Evolutionary conservation across 2,113 vertebrate species (phyloP), one percentile per base, ranked within the genome.

Genomic region (Himantopus leucocephalus): DNA sequence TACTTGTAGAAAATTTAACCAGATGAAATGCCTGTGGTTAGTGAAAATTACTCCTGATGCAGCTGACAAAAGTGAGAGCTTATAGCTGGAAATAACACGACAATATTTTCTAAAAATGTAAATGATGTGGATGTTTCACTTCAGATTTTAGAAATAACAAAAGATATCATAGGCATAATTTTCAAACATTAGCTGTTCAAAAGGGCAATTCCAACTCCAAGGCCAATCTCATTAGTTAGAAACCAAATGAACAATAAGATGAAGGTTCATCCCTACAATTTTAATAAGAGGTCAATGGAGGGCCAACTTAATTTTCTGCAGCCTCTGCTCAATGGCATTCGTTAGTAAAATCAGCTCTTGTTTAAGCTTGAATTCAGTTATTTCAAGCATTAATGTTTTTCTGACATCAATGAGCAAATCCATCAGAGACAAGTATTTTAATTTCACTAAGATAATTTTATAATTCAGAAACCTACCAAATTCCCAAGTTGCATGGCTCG

Each of bases 321-420:
- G 48, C 10, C 34, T 74, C 45, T 88, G 11, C 37, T 92, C 39
- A 88, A n/a, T 37, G 10, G 3, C 43, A 93, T 80, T 74, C 72
- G 23, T 86, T 68, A 80, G 32, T 72, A 39, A 93, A 93, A 93
- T 86, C 68, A 88, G 29, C 11, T n/a, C 23, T 77, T 80, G 18
- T 75, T 95, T 92, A 74, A 94, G 55, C 35, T 34, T 68, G 19
- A 86, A 84, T 93, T 93, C 78, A 30, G 37, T 90, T 95, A 88
- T 92, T 91, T 63, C 50, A 84, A 59, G 3, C 26, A 52, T 59
- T 89, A 90, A 50, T 73, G 1, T 66, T 95, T 90, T 92, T 76
- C 72, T 83, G 71, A 68, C 73, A 86, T 63, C 43, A 89, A 1
- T 52, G 56, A 86, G 21, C 2, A 86, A 77, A 81, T 74, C 34